Conservation (phyloP, 1,140 invertebrate genomes). For the Proctacanthus coquilletti region DNA sequence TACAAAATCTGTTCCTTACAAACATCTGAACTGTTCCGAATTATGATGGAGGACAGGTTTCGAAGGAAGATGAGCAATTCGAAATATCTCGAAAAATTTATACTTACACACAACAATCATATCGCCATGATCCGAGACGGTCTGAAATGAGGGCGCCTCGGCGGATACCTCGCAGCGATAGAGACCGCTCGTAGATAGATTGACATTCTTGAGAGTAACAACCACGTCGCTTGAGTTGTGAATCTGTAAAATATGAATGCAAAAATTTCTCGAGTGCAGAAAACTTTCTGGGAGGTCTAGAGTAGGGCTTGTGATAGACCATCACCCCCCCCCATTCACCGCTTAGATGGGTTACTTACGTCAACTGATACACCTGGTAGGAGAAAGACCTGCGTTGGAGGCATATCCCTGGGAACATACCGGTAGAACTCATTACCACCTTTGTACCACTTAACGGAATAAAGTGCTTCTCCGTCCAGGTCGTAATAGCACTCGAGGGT, state of each 20-base stretch:
- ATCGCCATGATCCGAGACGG: slow-evolving; percentile 55
- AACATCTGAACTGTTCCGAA: too few relatives aligned
- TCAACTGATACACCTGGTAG: slow-evolving; percentile 46
- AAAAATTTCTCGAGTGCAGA: slow-evolving; percentile 12
- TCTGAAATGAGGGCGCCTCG: slow-evolving; percentile 65
- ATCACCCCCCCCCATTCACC: not conserved
- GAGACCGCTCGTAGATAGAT: slow-evolving; percentile 56
- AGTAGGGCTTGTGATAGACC: too few relatives aligned
- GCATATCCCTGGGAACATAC: slow-evolving; percentile 52
- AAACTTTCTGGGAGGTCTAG: too few relatives aligned
- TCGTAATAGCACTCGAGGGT: slow-evolving; percentile 45
- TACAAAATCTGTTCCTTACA: too few relatives aligned
- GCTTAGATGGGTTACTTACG: too few relatives aligned
- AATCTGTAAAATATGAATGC: slow-evolving; percentile 38
- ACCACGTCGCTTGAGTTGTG: slow-evolving; percentile 56
- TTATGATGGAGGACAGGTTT: too few relatives aligned
- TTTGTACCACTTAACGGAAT: slow-evolving; percentile 70
- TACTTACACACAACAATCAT: slow-evolving; percentile 66
- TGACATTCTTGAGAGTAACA: slow-evolving; percentile 56
- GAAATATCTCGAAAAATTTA: too few relatives aligned
- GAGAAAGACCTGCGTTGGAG: slow-evolving; percentile 42
- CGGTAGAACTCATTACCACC: slow-evolving; percentile 63
- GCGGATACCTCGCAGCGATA: slow-evolving; percentile 77
- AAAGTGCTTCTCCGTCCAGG: slow-evolving; percentile 48
- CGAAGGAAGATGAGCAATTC: too few relatives aligned